Conservation (phyloP, 2,888 invertebrate genomes). For the Philereme vetulata region DNA sequence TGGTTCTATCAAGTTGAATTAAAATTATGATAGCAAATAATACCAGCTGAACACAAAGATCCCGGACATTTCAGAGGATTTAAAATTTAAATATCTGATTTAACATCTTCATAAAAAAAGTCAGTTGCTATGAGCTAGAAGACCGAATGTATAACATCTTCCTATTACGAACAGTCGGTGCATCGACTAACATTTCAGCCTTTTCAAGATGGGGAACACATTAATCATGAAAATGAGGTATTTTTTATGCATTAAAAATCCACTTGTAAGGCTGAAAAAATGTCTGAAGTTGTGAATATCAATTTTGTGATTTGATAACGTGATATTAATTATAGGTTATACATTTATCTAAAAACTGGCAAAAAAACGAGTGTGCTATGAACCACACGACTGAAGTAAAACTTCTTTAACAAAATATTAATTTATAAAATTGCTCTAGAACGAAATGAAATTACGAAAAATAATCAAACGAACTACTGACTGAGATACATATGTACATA, state of each 20-base stretch:
- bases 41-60: slow-evolving; percentile 8
- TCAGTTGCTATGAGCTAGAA: slow-evolving; percentile 54
- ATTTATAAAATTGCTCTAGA: too few relatives aligned
- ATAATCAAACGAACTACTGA: too few relatives aligned
- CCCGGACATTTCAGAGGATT: slow-evolving; percentile 4
- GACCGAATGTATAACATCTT: slow-evolving; percentile 66
- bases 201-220: slow-evolving; percentile 57
- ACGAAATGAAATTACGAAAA: too few relatives aligned
- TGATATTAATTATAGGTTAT: too few relatives aligned
- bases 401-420: too few relatives aligned
- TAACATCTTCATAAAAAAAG: slow-evolving; percentile 27
- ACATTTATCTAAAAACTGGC: too few relatives aligned
- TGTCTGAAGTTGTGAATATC: neutral
- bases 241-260: slow-evolving; percentile 43
- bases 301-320: too few relatives aligned
- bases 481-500: too few relatives aligned
- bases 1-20: neutral
- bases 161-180: slow-evolving; percentile 57
- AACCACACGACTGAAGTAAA: too few relatives aligned
- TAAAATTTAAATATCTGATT: slow-evolving; percentile 18
- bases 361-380: too few relatives aligned
- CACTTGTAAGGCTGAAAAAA: slow-evolving; percentile 9
- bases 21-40: neutral
- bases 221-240: slow-evolving; percentile 60
- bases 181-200: slow-evolving; percentile 75